These are phyloP conservation scores for Caenorhabditis imperialis DNA, from an alignment of 2,888 invertebrate species.

Conservation along the genomic window DNA sequence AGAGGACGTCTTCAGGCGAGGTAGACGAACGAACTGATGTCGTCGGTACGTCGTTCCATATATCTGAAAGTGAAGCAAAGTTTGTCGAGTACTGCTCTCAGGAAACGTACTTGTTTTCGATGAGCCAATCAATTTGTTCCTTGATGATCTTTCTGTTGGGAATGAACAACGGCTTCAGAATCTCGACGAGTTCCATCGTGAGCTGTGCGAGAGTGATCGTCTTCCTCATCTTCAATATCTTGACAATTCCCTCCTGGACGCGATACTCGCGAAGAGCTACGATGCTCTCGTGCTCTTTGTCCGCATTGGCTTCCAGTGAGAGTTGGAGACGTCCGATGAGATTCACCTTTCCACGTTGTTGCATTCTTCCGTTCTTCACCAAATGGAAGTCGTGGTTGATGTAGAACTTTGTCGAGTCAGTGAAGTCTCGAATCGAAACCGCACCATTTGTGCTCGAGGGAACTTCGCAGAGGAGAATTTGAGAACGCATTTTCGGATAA, in stretches of 20 bases:
- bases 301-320: constrained; percentile 68
- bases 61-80: constrained; percentile 54
- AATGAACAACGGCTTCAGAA: constrained; percentile 98
- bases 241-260: constrained; percentile 95
- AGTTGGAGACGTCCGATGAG: constrained; percentile 92
- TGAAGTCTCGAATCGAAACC: constrained; percentile 89
- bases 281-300: constrained; percentile 95
- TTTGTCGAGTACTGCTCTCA: too few species aligned
- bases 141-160: constrained; percentile 99
- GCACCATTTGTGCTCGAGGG: constrained; percentile 71
- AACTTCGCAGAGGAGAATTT: constrained; percentile 89
- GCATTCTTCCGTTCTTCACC: constrained; percentile 88
- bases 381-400: constrained; percentile 93
- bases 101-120: constrained; percentile 86
- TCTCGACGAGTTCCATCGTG: constrained; percentile 96
- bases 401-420: constrained; percentile 89
- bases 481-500: constrained; percentile 94
- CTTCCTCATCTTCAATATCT: constrained; percentile 98
- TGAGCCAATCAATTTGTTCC: constrained; percentile 99
- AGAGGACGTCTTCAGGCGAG: constrained; percentile 56
- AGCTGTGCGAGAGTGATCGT: constrained; percentile 92
- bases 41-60: constrained; percentile 66
- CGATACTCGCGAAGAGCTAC: constrained; percentile 94
- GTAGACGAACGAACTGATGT: constrained; percentile 73
- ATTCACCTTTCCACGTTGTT: constrained; percentile 95